These are phyloP conservation scores for Ataeniobius toweri DNA, from an alignment of 2,797 vertebrate genomes.

Conservation along the genomic window DNA sequence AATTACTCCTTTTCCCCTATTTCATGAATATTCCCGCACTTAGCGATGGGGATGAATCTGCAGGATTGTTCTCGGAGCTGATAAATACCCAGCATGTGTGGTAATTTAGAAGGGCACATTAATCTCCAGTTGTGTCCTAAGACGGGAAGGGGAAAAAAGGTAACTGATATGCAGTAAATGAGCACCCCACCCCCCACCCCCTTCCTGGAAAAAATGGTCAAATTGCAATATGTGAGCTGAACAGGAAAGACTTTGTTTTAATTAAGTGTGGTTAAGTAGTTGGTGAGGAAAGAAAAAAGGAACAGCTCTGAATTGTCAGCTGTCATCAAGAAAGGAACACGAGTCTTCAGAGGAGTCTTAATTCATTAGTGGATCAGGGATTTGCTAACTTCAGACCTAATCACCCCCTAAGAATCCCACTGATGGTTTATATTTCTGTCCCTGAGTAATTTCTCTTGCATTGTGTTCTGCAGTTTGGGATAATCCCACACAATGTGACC, in stretches of 20 bases:
- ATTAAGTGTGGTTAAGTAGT: slow-evolving; percentile 61
- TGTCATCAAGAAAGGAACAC: slow-evolving; percentile 57
- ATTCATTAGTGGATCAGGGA: slow-evolving; percentile 75
- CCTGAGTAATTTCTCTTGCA: slow-evolving; percentile 62
- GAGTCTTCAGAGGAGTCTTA: slow-evolving; percentile 66
- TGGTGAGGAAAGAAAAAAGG: slow-evolving; percentile 49
- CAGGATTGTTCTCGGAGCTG: slow-evolving; percentile 76
- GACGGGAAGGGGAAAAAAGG: slow-evolving; percentile 63
- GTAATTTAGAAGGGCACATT: slow-evolving; percentile 82
- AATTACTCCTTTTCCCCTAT: slow-evolving; percentile 64
- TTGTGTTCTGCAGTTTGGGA: slow-evolving; percentile 61
- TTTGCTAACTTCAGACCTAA: slow-evolving; percentile 73
- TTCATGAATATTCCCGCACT: slow-evolving; percentile 80
- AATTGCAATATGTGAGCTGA: slow-evolving; percentile 50
- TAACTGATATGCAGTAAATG: slow-evolving; percentile 78
- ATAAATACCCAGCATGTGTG: slow-evolving; percentile 78
- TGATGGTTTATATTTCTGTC: slow-evolving; percentile 71
- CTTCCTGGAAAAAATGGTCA: slow-evolving; percentile 59
- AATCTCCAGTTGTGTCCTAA: slow-evolving; percentile 75
- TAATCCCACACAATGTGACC: slow-evolving; percentile 74
- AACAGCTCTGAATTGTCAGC: slow-evolving; percentile 57
- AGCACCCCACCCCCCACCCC: slow-evolving; percentile 24
- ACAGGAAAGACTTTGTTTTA: slow-evolving; percentile 65
- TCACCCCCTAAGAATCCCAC: slow-evolving; percentile 50
- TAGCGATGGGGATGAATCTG: slow-evolving; percentile 75